Evolutionary conservation across 2,888 invertebrate species (phyloP).

Genomic region (Mimumesa dahlbomi): DNA sequence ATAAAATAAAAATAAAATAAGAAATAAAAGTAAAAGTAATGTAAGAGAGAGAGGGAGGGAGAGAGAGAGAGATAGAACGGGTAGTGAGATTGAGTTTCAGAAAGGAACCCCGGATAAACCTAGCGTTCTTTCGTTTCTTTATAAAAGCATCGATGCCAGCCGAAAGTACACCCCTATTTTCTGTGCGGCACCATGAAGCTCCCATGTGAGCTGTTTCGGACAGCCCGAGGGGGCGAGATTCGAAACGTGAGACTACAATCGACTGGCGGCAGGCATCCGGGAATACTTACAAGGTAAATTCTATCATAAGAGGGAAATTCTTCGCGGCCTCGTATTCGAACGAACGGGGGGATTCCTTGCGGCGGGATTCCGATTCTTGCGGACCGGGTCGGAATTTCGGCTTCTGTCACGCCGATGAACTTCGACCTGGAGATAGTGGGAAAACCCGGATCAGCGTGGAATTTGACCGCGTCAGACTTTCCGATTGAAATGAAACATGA

Average conservation of each 20-base stretch:
- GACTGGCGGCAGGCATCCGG: slow-evolving; percentile 16
- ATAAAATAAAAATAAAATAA: too few species aligned
- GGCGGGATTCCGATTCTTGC: background rate
- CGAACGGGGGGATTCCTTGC: background rate
- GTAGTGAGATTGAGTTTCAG: slow-evolving; percentile 12
- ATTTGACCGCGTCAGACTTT: too few species aligned
- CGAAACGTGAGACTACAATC: slow-evolving; percentile 46
- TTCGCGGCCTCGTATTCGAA: background rate
- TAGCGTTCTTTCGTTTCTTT: slow-evolving; percentile 6
- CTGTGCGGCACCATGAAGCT: slow-evolving; percentile 28
- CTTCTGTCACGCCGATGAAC: background rate
- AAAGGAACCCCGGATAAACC: slow-evolving; percentile 17
- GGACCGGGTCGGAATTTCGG: background rate
- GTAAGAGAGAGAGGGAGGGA: too few species aligned
- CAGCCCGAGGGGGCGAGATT: slow-evolving; percentile 21
- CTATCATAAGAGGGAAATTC: slow-evolving; percentile 9
- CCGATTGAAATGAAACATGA: too few species aligned
- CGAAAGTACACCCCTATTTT: slow-evolving; percentile 42
- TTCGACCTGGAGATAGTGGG: too few species aligned
- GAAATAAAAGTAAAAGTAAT: too few species aligned
- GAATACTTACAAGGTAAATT: slow-evolving; percentile 39
- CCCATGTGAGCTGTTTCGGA: slow-evolving; percentile 30
- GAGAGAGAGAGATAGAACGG: too few species aligned
- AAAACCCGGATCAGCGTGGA: too few species aligned
- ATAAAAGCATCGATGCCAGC: slow-evolving; percentile 34